Conservation (phyloP, 2,113 vertebrate genomes). For the Bombycilla garrulus region DNA sequence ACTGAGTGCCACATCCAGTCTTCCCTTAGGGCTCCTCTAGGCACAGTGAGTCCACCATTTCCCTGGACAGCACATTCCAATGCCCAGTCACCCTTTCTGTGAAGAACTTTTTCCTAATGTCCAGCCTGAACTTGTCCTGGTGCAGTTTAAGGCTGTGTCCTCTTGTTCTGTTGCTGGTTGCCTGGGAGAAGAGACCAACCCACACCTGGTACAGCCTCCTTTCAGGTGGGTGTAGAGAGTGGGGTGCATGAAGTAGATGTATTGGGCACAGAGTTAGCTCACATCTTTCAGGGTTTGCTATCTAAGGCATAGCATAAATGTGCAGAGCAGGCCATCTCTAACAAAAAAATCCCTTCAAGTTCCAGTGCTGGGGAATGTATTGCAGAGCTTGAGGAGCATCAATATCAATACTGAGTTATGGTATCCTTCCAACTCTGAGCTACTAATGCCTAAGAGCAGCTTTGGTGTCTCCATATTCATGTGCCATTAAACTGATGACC, state of each 20-base stretch:
- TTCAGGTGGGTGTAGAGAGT: background rate
- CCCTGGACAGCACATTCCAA: background rate
- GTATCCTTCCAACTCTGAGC: background rate
- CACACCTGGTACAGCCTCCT: background rate
- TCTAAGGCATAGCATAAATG: background rate
- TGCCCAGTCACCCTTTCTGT: background rate
- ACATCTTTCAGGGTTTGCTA: background rate
- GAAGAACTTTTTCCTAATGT: background rate
- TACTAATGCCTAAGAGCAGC: background rate
- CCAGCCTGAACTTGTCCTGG: background rate
- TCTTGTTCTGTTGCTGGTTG: background rate
- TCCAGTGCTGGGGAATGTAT: background rate
- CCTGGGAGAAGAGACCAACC: background rate
- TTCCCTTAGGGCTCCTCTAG: background rate
- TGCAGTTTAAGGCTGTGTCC: background rate
- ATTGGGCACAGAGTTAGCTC: background rate
- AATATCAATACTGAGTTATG: rapidly evolving
- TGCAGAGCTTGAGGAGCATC: background rate
- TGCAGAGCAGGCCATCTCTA: background rate
- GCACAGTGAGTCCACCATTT: background rate
- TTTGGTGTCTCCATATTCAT: background rate
- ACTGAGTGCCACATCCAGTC: background rate
- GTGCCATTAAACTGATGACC: background rate
- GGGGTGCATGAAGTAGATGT: background rate
- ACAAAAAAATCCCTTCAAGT: background rate